Conservation (phyloP, 2,888 invertebrate genomes). For the Scaeva pyrastri region DNA sequence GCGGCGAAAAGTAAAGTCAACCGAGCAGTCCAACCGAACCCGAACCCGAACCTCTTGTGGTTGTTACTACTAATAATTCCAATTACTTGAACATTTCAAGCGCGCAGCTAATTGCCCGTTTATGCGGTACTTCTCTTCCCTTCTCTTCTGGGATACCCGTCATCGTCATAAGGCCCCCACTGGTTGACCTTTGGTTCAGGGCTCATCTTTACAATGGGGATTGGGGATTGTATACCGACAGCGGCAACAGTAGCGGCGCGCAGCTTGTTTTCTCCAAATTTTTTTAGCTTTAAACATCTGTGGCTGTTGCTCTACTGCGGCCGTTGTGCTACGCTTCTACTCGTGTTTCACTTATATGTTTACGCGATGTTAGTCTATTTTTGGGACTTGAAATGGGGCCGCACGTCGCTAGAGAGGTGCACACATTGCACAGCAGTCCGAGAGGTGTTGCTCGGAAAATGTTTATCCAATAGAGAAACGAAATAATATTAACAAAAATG, state of each 20-base stretch:
- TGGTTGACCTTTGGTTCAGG: conserved; percentile 70
- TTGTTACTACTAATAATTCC: conserved; percentile 67
- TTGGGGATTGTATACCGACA: not conserved
- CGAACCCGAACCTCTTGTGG: conserved; percentile 45
- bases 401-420: conserved; percentile 35
- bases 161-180: conserved; percentile 35
- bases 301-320: conserved; percentile 10
- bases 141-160: conserved; percentile 28
- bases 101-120: conserved; percentile 70
- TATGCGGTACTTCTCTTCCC: conserved; percentile 29
- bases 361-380: conserved; percentile 69
- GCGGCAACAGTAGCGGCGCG: not conserved
- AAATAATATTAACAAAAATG: conserved; percentile 59
- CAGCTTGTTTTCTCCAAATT: conserved; percentile 24
- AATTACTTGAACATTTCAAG: conserved; percentile 71
- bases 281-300: conserved; percentile 58
- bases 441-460: conserved; percentile 57
- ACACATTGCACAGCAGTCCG: conserved; percentile 32
- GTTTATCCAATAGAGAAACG: conserved; percentile 70
- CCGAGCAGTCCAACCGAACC: conserved; percentile 28
- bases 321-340: not conserved
- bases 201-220: conserved; percentile 39
- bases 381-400: conserved; percentile 71
- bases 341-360: conserved; percentile 53
- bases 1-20: conserved; percentile 53